Conservation (phyloP, 2,797 vertebrate species). For the Centroberyx gerrardi region DNA sequence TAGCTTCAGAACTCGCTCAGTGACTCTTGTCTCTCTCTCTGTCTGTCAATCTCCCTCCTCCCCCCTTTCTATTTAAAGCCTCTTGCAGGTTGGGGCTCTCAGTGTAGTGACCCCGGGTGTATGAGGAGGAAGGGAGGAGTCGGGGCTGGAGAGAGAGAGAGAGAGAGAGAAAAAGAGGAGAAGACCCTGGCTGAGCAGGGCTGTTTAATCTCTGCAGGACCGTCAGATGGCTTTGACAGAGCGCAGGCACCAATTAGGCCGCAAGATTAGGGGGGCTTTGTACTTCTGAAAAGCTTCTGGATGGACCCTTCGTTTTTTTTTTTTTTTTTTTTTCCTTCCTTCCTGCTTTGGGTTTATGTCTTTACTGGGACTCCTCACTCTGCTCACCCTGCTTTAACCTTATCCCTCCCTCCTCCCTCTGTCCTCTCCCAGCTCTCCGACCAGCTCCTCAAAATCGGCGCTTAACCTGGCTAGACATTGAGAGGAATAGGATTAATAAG, state of each 20-base stretch:
- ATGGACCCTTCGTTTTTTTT: conserved; percentile 24
- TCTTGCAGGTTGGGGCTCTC: conserved; percentile 35
- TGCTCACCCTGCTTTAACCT: conserved; percentile 56
- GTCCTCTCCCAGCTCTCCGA: conserved; percentile 25
- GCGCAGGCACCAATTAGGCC: conserved; percentile 76
- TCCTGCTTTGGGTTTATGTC: conserved; percentile 62
- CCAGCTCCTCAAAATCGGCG: conserved; percentile 55
- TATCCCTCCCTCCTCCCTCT: conserved; percentile 27
- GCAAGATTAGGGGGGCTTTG: conserved; percentile 79
- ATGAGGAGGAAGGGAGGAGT: conserved; percentile 66
- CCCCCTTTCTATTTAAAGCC: conserved; percentile 62
- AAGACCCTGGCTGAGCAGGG: conserved; percentile 42
- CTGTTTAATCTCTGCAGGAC: conserved; percentile 73
- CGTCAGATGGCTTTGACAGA: conserved; percentile 81
- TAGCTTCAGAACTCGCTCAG: conserved; percentile 27
- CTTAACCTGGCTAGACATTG: conserved; percentile 81
- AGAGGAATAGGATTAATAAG: conserved; percentile 75
- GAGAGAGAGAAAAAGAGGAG: conserved; percentile 38
- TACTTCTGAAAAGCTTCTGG: conserved; percentile 73
- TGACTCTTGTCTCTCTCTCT: conserved; percentile 20
- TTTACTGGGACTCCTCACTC: conserved; percentile 59
- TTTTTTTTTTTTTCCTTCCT: conserved; percentile 47
- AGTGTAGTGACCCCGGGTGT: conserved; percentile 49
- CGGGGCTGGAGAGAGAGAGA: conserved; percentile 31
- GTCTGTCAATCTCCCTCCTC: conserved; percentile 8